Percentiles rank a stretch among this genome's conserved stretches.
Evolutionary conservation across 2,888 invertebrate species (phyloP).

Genomic region (Erebia aethiops): DNA sequence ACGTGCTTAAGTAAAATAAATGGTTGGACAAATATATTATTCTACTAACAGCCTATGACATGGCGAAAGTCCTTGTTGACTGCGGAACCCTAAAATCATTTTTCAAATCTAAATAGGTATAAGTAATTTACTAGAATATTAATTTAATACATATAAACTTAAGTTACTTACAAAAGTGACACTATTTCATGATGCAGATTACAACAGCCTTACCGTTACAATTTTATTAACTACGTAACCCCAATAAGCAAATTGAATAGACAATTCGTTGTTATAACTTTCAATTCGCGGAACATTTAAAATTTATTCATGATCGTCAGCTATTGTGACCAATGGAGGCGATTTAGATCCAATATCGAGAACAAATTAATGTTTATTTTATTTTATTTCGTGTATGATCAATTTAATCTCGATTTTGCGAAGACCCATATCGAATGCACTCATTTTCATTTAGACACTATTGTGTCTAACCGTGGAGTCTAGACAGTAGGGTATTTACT

Average conservation of each 20-base stretch:
- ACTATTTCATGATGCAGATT: neutral
- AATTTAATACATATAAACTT: too few relatives aligned
- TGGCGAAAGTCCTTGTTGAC: neutral
- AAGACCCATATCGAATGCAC: slow-evolving; percentile 16
- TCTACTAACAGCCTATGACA: neutral
- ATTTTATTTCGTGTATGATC: slow-evolving; percentile 12
- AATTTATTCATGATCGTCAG: slow-evolving; percentile 21
- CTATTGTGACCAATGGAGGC: slow-evolving; percentile 22
- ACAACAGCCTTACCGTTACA: neutral
- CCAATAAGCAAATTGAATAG: slow-evolving; percentile 18
- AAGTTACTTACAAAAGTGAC: too few relatives aligned
- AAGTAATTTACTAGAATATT: too few relatives aligned
- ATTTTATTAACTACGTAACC: slow-evolving; percentile 1
- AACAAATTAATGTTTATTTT: slow-evolving; percentile 26
- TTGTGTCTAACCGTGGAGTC: neutral
- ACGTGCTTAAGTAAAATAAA: too few relatives aligned
- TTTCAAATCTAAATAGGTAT: too few relatives aligned
- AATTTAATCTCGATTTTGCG: slow-evolving; percentile 1
- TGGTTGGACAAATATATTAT: too few relatives aligned
- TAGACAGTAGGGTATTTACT: neutral
- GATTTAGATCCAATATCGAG: slow-evolving; percentile 23
- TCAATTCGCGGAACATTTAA: slow-evolving; percentile 24
- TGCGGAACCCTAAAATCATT: neutral
- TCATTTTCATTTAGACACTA: neutral
- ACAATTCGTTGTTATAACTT: slow-evolving; percentile 25